A percentile compares a stretch with the other conserved stretches of the same genome.
phyloP scores from a whole-genome alignment of 2,888 invertebrate genomes.

The Rugalucina vietnamica region DNA sequence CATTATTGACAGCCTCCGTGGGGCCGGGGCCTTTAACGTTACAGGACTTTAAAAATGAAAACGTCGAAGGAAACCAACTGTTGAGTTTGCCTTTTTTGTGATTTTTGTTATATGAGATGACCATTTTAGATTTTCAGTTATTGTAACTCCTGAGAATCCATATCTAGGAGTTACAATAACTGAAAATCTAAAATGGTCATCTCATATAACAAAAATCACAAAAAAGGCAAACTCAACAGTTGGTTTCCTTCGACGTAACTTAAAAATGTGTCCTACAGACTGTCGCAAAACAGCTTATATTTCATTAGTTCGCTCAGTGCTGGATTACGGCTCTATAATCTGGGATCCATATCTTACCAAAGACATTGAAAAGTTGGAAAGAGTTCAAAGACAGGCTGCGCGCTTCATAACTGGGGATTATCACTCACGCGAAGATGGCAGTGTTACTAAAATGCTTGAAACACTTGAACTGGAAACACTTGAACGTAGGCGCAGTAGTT shows the following conservation, averaged over 20 bases:
- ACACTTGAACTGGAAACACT: no score
- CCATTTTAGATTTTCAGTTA: no score
- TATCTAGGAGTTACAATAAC: constrained; percentile 29
- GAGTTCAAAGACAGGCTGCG: constrained; percentile 31
- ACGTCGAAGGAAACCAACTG: no score
- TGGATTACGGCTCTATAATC: constrained; percentile 30
- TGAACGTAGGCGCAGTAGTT: no score
- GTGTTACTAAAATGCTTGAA: no score
- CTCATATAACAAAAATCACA: constrained; percentile 32
- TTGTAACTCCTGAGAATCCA: no score
- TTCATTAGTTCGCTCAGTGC: not conserved
- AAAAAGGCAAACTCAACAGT: constrained; percentile 21
- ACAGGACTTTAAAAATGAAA: no score
- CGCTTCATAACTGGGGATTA: not conserved
- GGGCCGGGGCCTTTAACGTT: no score
- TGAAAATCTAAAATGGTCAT: constrained; percentile 32
- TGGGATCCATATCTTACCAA: constrained; percentile 50
- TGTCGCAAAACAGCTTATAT: not conserved
- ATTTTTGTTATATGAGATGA: no score
- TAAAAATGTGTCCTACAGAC: not conserved
- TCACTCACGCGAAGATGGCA: no score
- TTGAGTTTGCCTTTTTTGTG: no score
- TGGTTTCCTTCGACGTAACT: constrained; percentile 34
- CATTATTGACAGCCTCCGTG: no score
- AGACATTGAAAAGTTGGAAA: constrained; percentile 46